Evolutionary conservation across 2,113 vertebrate species (phyloP), one percentile per base, ranked within the genome.

Genomic region (Microcebus lehilahytsara): DNA sequence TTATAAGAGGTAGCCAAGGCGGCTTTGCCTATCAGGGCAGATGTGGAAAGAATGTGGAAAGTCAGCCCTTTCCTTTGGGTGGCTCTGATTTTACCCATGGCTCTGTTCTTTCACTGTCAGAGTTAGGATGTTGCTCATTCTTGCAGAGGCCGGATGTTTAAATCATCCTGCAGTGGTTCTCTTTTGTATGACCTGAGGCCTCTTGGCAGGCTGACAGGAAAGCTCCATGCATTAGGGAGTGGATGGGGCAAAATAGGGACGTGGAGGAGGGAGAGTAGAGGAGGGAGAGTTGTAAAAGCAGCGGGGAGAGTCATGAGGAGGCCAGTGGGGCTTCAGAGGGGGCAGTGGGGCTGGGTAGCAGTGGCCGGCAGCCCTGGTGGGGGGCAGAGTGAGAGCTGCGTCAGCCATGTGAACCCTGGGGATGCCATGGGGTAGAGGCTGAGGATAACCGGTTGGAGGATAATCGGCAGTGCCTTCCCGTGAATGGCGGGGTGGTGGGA

Each of bases 141-240:
- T 37, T 0, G 74, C 88, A 64, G 81, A 89, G 91, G 53, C 89
- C 17, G 30, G 69, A 67, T 97, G 88, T 87, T 83, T 37, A 89
- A 53, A 19, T 83, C 95, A 49, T 79, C n/a, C 22, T 0, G 23
- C 78, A 13, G 34, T 8, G 8, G 66, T 51, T 60, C n/a, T 71
- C 69, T 83, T 93, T 74, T 81, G 78, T 95, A 20, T n/a, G 37
- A 91, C 96, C 72, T 1, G 0, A 80, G 80, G 96, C 58, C 77
- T 83, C 51, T 91, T 85, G 85, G 89, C 89, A 84, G 84, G 37
- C 72, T 7, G 49, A 19, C 51, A 22, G 78, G 91, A 22, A 80
- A 71, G 88, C 72, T 56, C 3, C 2, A 9, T 60, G 17, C 14
- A 2, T 46, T 42, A 27, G 66, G 72, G 16, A 56, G 51, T 53